Evolutionary conservation across 2,113 vertebrate genomes (phyloP), one percentile per base, ranked within the genome.

Genomic region (Galbula dea): DNA sequence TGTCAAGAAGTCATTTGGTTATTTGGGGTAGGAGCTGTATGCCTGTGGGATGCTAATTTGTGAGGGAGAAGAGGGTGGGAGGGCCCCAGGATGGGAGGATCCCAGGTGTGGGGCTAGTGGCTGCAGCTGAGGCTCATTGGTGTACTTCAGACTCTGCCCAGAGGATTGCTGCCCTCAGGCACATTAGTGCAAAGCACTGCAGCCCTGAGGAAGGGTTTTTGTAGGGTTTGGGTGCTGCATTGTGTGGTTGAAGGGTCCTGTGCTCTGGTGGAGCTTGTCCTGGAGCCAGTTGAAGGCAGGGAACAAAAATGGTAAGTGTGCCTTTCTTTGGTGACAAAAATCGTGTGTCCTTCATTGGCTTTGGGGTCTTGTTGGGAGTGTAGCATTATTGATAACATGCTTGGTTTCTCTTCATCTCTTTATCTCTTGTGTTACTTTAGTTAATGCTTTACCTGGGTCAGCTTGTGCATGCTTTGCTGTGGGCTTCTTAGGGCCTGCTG

Each of bases 401-500:
- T 62, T 0, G 0, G 7, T 52, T 6, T n/a, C 5, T 34, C 19
- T 63, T 58, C 21, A 1, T 3, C 48, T 1, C 1, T 51, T 62
- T 16, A 4, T 30, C 30, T 63, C 32, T 6, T 49, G 23, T 12
- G 51, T 24, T 46, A 0, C 4, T 14, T 23, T 23, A 27, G 32
- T 29, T 48, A 13, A 58, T 3, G 63, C 26, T 80, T 34, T 34
- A 8, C 12, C n/a, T 43, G 0, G 1, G 29, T 45, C 15, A 16
- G 45, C 9, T 20, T 11, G 12, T 32, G 15, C 1, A 0, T 0
- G 3, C 16, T 13, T 18, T 49, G 32, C 6, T 5, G 12, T 3
- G 0, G 30, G 29, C 17, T 57, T 16, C 7, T 9, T 0, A 3
- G 32, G 39, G 12, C 24, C 10, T 6, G 55, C 32, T 0, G 1